Conservation (phyloP, 2,113 vertebrate species). For the Cromileptes altivelis region DNA sequence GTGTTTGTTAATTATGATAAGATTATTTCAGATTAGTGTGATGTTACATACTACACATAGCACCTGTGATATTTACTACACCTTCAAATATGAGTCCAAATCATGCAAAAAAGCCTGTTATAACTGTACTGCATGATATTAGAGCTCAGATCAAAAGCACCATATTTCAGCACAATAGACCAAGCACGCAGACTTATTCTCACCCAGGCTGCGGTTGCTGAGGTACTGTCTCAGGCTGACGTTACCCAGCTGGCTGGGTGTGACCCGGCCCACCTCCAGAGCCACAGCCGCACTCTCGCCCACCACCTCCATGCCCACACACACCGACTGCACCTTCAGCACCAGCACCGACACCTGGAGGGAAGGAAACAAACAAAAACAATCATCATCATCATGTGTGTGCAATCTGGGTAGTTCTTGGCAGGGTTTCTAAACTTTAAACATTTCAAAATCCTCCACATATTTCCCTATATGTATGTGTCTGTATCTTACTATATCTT, state of each 20-base stretch:
- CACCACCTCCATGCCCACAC: slow-evolving; percentile 90
- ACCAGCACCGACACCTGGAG: slow-evolving; percentile 96
- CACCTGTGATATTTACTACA: background rate
- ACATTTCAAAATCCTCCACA: background rate
- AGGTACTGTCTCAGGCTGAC: slow-evolving; percentile 94
- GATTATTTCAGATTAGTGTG: background rate
- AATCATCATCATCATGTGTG: too few relatives aligned
- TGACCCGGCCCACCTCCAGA: slow-evolving; percentile 91
- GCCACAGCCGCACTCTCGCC: slow-evolving; percentile 92
- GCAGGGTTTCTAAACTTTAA: background rate
- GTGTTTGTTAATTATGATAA: background rate
- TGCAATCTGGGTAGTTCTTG: too few relatives aligned
- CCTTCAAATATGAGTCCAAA: background rate
- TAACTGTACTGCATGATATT: too few relatives aligned
- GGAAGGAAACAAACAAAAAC: background rate
- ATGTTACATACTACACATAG: background rate
- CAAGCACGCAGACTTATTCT: slow-evolving; percentile 50
- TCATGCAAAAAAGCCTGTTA: background rate
- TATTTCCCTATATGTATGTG: too few relatives aligned
- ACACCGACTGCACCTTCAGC: slow-evolving; percentile 92
- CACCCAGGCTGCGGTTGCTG: slow-evolving; percentile 93
- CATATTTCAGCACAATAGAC: background rate
- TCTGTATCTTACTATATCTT: slow-evolving; percentile 88
- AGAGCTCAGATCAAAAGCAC: too few relatives aligned
- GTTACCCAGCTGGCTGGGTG: slow-evolving; percentile 93